Evolutionary conservation across 2,888 invertebrate genomes (phyloP).

Genomic region (Acholoe squamosa): DNA sequence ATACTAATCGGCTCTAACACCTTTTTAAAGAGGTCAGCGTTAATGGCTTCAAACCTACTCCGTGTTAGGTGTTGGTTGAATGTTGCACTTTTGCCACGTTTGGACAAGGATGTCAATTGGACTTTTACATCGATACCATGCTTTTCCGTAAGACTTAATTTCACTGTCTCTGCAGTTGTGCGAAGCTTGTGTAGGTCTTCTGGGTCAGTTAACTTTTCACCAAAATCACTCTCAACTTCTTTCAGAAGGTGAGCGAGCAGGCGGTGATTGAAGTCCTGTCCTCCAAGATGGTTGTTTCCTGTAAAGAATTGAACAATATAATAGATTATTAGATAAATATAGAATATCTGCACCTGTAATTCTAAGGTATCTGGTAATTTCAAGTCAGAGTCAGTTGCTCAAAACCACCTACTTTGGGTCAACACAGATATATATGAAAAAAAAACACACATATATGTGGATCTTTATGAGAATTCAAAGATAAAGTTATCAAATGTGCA

Average conservation of each 20-base stretch:
- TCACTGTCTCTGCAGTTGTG: conserved; percentile 82
- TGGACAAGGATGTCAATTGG: conserved; percentile 77
- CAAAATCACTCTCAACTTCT: conserved; percentile 77
- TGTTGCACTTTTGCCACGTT: conserved; percentile 62
- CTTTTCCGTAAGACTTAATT: conserved; percentile 81
- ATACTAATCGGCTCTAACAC: conserved; percentile 83
- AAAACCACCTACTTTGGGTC: too few species aligned
- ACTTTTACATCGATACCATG: conserved; percentile 76
- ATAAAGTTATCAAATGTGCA: background rate
- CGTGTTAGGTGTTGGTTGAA: conserved; percentile 81
- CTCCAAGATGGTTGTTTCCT: conserved; percentile 85
- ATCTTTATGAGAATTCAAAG: background rate
- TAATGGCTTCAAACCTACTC: conserved; percentile 83
- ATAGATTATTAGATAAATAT: too few species aligned
- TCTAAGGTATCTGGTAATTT: too few species aligned
- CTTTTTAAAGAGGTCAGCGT: conserved; percentile 83
- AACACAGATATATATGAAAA: too few species aligned
- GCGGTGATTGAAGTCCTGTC: conserved; percentile 85
- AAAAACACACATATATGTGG: too few species aligned
- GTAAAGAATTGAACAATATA: too few species aligned
- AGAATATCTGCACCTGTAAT: background rate
- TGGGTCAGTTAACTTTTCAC: conserved; percentile 78
- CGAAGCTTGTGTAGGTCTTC: conserved; percentile 84
- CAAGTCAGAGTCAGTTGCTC: too few species aligned
- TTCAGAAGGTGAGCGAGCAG: conserved; percentile 80